phyloP scores from a whole-genome alignment of 2,888 invertebrate species.

The Neocrepidodera transversa region DNA sequence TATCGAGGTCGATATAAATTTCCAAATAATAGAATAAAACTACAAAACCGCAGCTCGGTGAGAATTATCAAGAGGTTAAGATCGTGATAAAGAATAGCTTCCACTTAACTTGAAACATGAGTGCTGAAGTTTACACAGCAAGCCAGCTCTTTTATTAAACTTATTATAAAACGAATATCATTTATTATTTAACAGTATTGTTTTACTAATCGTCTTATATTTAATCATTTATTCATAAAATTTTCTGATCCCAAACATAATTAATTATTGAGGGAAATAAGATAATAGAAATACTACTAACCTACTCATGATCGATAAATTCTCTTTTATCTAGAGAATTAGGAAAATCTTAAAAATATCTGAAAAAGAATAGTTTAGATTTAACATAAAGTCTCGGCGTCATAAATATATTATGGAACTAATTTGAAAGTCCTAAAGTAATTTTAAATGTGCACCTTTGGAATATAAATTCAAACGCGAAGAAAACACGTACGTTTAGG shows the following conservation, averaged over 20 bases:
- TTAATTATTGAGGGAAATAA: no score
- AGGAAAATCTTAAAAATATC: not conserved
- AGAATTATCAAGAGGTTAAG: constrained; percentile 2
- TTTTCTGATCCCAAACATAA: no score
- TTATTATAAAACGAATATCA: no score
- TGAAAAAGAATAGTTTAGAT: not conserved
- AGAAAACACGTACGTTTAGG: constrained; percentile 52
- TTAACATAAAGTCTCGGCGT: constrained; percentile 22
- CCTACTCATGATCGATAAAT: no score
- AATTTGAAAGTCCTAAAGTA: constrained; percentile 56
- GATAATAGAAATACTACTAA: no score
- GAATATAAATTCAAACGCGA: constrained; percentile 52
- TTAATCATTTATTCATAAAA: no score
- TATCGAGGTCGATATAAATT: constrained; percentile 5
- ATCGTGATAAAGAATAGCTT: not conserved
- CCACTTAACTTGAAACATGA: not conserved
- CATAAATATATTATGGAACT: constrained; percentile 54
- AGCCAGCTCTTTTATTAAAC: not conserved
- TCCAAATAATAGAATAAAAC: constrained; percentile 7
- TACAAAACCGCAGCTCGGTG: not conserved
- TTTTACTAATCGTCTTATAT: no score
- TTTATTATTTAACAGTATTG: no score
- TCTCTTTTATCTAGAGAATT: no score
- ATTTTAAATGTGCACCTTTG: constrained; percentile 52
- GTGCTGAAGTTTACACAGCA: not conserved